Percentiles rank a stretch among this genome's conserved stretches.
These are phyloP conservation scores for Heliconius ismenius DNA, from an alignment of 2,888 invertebrate genomes.

Conservation along the genomic window DNA sequence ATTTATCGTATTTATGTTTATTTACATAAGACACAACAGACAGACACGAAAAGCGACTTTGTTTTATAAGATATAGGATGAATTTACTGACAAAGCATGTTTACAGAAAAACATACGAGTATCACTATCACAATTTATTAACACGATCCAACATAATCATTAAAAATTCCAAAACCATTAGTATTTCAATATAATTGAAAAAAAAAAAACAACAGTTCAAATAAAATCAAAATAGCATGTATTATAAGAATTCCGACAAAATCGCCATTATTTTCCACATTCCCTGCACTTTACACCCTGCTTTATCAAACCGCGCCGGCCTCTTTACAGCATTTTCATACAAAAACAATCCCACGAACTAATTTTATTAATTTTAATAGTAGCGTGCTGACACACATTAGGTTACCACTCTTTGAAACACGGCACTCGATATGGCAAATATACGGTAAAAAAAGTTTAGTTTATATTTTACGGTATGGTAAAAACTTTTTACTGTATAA, in stretches of 20 bases:
- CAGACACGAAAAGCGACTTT: too few relatives aligned
- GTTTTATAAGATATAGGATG: too few relatives aligned
- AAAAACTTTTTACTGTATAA: conserved; percentile 41
- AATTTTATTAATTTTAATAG: conserved; percentile 81
- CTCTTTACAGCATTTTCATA: conserved; percentile 38
- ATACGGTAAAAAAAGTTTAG: background rate
- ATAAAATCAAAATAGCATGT: background rate
- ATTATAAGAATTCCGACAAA: conserved; percentile 4
- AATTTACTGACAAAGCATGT: too few relatives aligned
- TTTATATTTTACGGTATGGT: conserved; percentile 56
- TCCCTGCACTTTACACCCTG: conserved; percentile 34
- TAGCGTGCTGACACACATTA: conserved; percentile 74
- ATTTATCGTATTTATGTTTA: too few relatives aligned
- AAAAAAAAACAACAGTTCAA: background rate
- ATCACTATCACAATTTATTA: background rate
- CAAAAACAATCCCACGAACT: conserved; percentile 47
- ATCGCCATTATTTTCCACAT: conserved; percentile 25
- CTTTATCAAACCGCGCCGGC: conserved; percentile 22
- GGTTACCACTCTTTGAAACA: conserved; percentile 70
- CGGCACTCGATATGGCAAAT: conserved; percentile 66
- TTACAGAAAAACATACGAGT: too few relatives aligned
- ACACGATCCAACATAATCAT: background rate
- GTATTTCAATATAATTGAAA: background rate
- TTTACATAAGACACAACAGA: too few relatives aligned
- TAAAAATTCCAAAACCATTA: background rate